Conservation (phyloP, 2,113 vertebrate species). For the Rostratula benghalensis region DNA sequence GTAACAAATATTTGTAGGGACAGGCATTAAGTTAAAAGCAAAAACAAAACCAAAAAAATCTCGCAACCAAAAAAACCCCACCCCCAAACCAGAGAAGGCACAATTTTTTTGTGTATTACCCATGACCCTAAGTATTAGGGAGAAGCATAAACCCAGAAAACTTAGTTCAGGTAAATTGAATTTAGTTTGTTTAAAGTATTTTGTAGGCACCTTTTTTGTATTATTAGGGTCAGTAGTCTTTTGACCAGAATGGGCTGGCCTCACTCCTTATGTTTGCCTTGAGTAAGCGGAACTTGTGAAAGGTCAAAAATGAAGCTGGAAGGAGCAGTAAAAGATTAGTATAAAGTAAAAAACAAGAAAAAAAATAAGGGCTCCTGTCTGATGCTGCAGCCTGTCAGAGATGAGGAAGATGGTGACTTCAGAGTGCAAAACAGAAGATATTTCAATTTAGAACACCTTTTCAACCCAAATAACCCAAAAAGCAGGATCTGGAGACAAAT, state of each 20-base stretch:
- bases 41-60: background rate
- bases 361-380: background rate
- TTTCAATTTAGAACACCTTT: background rate
- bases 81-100: background rate
- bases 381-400: background rate
- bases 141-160: background rate
- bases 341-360: background rate
- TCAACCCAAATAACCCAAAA: conserved; percentile 4
- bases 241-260: background rate
- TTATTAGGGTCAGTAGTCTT: background rate
- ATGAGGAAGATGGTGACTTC: background rate
- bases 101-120: background rate
- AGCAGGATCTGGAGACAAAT: background rate
- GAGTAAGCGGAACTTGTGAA: background rate
- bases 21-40: background rate
- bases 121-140: background rate
- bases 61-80: background rate
- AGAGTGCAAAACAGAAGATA: background rate
- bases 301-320: background rate
- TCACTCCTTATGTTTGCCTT: background rate
- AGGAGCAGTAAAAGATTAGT: background rate
- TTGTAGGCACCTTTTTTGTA: background rate
- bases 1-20: background rate
- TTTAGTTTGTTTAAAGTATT: background rate
- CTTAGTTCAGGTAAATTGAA: background rate